Evolutionary conservation across 2,888 invertebrate genomes (phyloP).

Genomic region (Prenolepis imparis): DNA sequence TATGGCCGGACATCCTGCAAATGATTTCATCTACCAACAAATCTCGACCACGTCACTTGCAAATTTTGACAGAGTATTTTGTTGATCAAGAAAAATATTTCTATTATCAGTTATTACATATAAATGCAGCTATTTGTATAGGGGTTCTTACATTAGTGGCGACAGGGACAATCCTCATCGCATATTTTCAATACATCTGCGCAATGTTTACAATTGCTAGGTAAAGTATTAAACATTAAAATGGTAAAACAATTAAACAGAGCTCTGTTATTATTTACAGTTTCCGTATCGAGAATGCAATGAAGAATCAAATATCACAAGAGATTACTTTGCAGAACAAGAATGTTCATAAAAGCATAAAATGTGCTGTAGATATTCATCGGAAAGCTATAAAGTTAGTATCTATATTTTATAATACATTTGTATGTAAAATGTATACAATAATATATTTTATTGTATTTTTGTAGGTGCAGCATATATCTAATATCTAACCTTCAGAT

Average conservation of each 20-base stretch:
- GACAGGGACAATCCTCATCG: neutral
- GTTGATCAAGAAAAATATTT: slow-evolving; percentile 23
- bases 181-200: neutral
- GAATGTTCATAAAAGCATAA: neutral
- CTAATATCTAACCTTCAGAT: neutral
- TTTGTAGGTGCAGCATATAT: neutral
- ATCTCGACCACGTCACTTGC: neutral
- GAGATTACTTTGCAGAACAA: neutral
- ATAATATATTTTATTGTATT: neutral
- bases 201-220: slow-evolving; percentile 22
- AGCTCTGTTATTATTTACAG: neutral
- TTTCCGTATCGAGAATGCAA: slow-evolving; percentile 3
- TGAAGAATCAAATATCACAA: neutral
- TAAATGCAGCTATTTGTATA: neutral
- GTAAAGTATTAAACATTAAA: neutral
- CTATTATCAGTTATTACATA: neutral
- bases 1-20: neutral
- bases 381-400: slow-evolving; percentile 7
- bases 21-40: neutral
- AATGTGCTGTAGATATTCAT: slow-evolving; percentile 13
- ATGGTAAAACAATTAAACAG: too few relatives aligned
- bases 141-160: neutral
- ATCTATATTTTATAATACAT: neutral
- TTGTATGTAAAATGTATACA: neutral
- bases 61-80: neutral